A percentile compares a stretch with the other conserved stretches of the same genome.
Evolutionary conservation across 2,113 vertebrate species (phyloP).

Genomic region (Odocoileus virginianus): DNA sequence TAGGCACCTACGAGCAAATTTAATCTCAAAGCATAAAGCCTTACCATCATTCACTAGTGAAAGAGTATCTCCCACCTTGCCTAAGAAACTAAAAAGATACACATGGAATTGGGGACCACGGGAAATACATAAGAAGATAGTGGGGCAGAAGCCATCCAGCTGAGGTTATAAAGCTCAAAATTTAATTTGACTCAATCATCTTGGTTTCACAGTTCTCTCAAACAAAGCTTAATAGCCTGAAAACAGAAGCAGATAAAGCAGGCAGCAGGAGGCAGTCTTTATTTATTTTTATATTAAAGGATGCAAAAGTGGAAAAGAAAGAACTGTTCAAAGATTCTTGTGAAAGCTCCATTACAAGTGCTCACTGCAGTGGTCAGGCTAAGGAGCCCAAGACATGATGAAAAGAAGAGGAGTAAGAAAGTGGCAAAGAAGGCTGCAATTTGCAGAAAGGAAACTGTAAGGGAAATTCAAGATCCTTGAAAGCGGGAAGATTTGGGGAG

Average conservation of each 20-base stretch:
- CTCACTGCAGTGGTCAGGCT: not conserved
- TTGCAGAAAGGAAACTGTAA: not conserved
- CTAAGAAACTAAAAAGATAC: not conserved
- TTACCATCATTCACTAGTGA: not conserved
- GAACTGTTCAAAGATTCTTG: not conserved
- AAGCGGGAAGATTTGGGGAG: not conserved
- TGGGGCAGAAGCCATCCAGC: fast-evolving
- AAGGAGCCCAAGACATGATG: not conserved
- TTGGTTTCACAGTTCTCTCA: not conserved
- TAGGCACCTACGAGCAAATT: not conserved
- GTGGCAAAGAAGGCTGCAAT: not conserved
- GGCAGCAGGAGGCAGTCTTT: not conserved
- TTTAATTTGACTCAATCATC: not conserved
- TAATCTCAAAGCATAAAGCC: not conserved
- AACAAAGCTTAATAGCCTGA: not conserved
- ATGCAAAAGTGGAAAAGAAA: not conserved
- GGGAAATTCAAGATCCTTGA: not conserved
- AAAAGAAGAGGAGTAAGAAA: not conserved
- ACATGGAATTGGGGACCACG: not conserved
- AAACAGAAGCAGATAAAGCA: not conserved
- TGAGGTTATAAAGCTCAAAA: not conserved
- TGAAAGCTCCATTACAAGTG: not conserved
- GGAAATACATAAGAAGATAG: not conserved
- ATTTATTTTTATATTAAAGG: not conserved
- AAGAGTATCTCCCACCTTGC: not conserved